Base-by-base conservation (phyloP, 1,140 invertebrate species). In the Hylaeus volcanicus region DNA sequence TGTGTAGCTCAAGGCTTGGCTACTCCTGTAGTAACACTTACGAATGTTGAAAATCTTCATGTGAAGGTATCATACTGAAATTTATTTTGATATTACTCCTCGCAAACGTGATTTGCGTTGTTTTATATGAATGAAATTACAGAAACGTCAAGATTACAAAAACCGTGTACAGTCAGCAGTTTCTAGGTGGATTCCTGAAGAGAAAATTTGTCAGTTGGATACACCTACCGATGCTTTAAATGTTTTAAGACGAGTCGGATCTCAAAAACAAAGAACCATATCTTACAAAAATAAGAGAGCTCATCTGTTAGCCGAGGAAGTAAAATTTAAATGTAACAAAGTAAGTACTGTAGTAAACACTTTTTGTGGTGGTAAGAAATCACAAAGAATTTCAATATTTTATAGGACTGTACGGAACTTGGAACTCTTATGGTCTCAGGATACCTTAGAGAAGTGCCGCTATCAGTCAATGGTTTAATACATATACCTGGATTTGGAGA, bases 401-500 rank as follows among this genome's bases (percentile, higher is more conserved):
- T 73, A 64, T 15, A 92, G 89, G 70, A 80, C 14, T 76, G 79
- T 12, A 86, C 88, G 74, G 72, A 91, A 45, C 92, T 92, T 88
- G 98, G 98, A 39, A 97, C 96, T 55, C 92, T 99, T 48, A 96
- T 96, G 93, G 92, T 99, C 1, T 96, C 96, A 79, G 98, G 98
- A 3, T 99, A 96, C 93, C 91, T 99, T 65, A 94, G 97, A 88
- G 97, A 98, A 1, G 94, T 95, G 85, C 93, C 96, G 8, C 93
- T 99, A 58, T 96, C 96, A 92, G 98, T 97, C 0, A 99, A 99
- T 94, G 94, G 96, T 84, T 94, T 99, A 65, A 94, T 99, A 65
- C 97, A 99, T 89, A 95, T 99, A 71, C 96, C 97, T 71, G 98
- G 98, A 0, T 95, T 98, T 90, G 98, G 98, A 60, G 97, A 99